Evolutionary conservation across 2,113 vertebrate species (phyloP).

Genomic region (Lanius collurio): DNA sequence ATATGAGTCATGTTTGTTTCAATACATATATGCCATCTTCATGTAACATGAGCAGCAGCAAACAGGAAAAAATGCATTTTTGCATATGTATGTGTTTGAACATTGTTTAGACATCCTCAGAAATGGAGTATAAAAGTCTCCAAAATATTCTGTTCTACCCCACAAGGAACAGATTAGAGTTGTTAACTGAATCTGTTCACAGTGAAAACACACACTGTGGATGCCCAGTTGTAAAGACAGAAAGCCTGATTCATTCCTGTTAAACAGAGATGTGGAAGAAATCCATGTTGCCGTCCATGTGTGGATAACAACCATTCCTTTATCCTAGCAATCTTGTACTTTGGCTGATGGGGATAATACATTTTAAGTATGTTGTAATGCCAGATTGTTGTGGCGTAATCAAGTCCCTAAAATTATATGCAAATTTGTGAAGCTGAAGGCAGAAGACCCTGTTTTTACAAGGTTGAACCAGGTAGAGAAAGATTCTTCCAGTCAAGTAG

Average conservation of each 20-base stretch:
- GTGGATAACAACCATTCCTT: neutral
- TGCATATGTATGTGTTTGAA: neutral
- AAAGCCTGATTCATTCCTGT: neutral
- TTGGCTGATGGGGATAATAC: neutral
- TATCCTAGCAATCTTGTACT: neutral
- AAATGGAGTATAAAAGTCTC: neutral
- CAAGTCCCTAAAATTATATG: neutral
- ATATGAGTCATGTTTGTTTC: neutral
- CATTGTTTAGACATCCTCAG: neutral
- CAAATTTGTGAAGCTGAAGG: neutral
- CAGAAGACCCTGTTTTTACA: neutral
- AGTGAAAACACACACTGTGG: neutral
- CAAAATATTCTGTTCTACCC: slow-evolving; percentile 3
- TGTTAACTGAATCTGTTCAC: neutral
- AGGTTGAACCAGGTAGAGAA: neutral
- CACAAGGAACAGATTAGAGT: neutral
- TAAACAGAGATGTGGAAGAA: slow-evolving; percentile 1
- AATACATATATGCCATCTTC: neutral
- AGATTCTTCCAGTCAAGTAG: neutral
- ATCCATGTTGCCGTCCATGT: neutral
- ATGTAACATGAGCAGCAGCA: neutral
- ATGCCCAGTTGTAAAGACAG: neutral
- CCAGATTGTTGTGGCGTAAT: neutral
- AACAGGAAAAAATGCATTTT: neutral
- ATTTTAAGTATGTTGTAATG: neutral